Base-by-base conservation (phyloP, 2,797 vertebrate species). In the Spinus pinus region DNA sequence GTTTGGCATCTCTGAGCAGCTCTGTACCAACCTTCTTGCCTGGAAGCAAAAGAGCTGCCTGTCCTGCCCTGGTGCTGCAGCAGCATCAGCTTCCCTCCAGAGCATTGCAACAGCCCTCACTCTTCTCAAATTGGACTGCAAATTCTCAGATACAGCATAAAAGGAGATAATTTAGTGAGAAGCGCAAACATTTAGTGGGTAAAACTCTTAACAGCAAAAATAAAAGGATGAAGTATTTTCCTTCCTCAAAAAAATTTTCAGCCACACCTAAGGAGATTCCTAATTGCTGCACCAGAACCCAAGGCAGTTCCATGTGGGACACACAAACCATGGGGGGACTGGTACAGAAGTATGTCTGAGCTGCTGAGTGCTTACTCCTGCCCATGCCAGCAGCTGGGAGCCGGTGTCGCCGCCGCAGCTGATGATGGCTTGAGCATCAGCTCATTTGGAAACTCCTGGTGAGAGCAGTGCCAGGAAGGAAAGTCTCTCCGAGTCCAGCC, bases 391-490 rank as follows among this genome's bases (percentile, higher is more conserved):
- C 91, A 92, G 71, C 74, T 78, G 89, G 72, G 54, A 88, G 47
- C 46, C 0, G 0, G 41, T 28, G 56, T 62, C 7, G 31, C 56
- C 0, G 0, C 62, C 66, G 67, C 56, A 77, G 84, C 67, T 73
- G 56, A 60, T 9, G 57, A 67, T 27, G 57, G 57, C 50, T 87
- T 61, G 42, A 89, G 61, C 46, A 91, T 47, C 64, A 64, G 46
- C 49, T 85, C 51, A 28, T 72, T 71, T 84, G 92, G 85, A 88
- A 96, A 72, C 54, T 75, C 50, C 39, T 75, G 14, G 44, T 33
- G 53, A 88, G 39, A 73, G 57, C 1, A 4, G 57, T 70, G 66
- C 81, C 82, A 94, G 61, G 57, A 94, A 90, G 69, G 24, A 71
- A 89, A 94, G 10, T 41, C 22, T 86, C 50, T 39, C 16, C 33